Conservation (phyloP, 1,140 invertebrate genomes). For the Plodia interpunctella region DNA sequence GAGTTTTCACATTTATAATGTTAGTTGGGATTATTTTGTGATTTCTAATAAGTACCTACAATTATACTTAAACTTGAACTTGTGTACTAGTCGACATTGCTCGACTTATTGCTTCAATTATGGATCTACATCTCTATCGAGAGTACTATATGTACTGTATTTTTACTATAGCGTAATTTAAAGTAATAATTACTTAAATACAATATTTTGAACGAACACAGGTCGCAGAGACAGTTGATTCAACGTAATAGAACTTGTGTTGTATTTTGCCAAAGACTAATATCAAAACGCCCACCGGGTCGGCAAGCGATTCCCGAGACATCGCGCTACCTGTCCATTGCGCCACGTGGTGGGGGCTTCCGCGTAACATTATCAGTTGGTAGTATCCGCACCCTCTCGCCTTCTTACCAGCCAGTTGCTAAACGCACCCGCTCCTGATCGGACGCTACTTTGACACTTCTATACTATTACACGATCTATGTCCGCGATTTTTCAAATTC, state of each 20-base stretch:
- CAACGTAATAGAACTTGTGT: too few species aligned
- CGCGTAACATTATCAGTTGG: slow-evolving; percentile 67
- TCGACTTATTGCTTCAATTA: too few species aligned
- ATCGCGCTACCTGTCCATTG: slow-evolving; percentile 64
- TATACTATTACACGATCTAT: slow-evolving; percentile 26
- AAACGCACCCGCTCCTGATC: slow-evolving; percentile 66
- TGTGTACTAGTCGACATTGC: too few species aligned
- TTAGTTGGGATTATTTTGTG: too few species aligned
- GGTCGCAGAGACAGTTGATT: too few species aligned
- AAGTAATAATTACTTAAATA: too few species aligned
- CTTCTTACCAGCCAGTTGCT: slow-evolving; percentile 67
- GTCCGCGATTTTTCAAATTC: background rate
- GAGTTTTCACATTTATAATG: too few species aligned
- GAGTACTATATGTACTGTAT: too few species aligned
- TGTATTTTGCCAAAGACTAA: background rate
- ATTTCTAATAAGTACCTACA: too few species aligned
- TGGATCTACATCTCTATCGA: too few species aligned
- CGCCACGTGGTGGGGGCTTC: slow-evolving; percentile 61
- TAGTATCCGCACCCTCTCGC: slow-evolving; percentile 70
- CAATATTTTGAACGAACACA: too few species aligned
- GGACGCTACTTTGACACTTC: slow-evolving; percentile 65
- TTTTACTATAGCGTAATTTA: too few species aligned
- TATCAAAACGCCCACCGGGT: slow-evolving; percentile 17
- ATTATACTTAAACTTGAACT: background rate
- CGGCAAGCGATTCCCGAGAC: background rate